Base-by-base conservation (phyloP, 1,140 invertebrate species). In the Nixonia krombeini region DNA sequence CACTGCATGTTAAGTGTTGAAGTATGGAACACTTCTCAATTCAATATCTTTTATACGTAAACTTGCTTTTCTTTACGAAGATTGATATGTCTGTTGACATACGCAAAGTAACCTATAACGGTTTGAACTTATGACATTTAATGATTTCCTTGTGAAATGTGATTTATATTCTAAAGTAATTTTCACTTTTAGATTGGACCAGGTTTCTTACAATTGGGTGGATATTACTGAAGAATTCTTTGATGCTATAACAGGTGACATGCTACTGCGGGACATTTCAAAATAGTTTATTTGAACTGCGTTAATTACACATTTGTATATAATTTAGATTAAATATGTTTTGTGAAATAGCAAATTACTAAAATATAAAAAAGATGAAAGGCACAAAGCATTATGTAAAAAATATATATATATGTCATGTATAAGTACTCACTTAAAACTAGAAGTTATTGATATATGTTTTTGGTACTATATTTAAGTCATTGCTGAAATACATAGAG, bases 171-270 rank as follows among this genome's bases (percentile, higher is more conserved):
- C n/a, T n/a, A n/a, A n/a, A n/a, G n/a, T n/a, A n/a, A n/a, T 47
- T 64, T 67, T 74, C 50, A 12, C 44, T 76, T 78, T 23, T 44
- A 84, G 81, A 68, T 76, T 75, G 37, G 71, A 79, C 15, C 74
- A 87, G 72, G 82, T 86, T 18, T 85, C 81, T 25, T 91, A 90
- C 71, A 91, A 91, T 75, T 94, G 92, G 92, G 86, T 90, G 38
- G 91, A 94, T 70, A 90, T 94, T 29, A 94, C 93, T 9, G 73
- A 87, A 46, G 90, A 92, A 61, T 95, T 94, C 80, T 90, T 92
- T 75, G 86, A 88, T 70, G 86, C 91, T 40, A 90, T 93, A 33
- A 89, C 90, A 89, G 91, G 92, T 93, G 86, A 81, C 72, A 13
- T 35, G 17, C 21, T 40, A n/a, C n/a, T n/a, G n/a, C n/a, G n/a